Base-by-base conservation (phyloP, 1,140 invertebrate species). In the Diprion similis region DNA sequence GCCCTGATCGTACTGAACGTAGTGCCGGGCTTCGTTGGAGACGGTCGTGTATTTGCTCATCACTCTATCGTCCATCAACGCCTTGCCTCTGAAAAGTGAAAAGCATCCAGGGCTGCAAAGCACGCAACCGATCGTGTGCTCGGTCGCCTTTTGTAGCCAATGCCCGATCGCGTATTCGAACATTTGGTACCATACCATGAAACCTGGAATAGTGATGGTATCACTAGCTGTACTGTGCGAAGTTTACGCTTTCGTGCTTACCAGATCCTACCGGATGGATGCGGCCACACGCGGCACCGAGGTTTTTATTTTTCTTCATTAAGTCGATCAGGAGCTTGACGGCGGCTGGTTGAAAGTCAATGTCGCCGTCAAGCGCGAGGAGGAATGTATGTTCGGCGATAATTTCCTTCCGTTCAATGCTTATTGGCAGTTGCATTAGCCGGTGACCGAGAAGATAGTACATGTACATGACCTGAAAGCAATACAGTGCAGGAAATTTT, bases 131-230 rank as follows among this genome's bases (percentile, higher is more conserved):
- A 96, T 95, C 80, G 96, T 94, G 81, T 98, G 96, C 85, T 98
- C 96, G 0, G 96, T 96, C n/a, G 96, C 95, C 84, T 98, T 98
- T 89, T 98, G 96, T 67, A 98, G 91, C 96, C 96, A 98, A 90
- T 98, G 96, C 66, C 95, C 95, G 80, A 98, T 94, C 4, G 96
- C 96, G 81, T 98, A 98, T 86, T 98, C 96, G 81, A 98, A 98
- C 82, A 95, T 93, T 86, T 98, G 96, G 80, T 97, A 97, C 96
- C 95, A 98, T 18, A 96, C 94, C 92, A 98, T 95, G 2, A 94
- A 93, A 73, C 96, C 94, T 92, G 67, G 18, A 73, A n/a, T 71
- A 66, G 70, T 17, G 71, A 68, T 37, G 18, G 15, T 51, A 19
- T 19, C 24, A 15, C 37, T 19, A 59, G 10, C 71, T 48, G 68